Evolutionary conservation across 2,888 invertebrate species (phyloP).

Genomic region (Drosophila trichaetosa): DNA sequence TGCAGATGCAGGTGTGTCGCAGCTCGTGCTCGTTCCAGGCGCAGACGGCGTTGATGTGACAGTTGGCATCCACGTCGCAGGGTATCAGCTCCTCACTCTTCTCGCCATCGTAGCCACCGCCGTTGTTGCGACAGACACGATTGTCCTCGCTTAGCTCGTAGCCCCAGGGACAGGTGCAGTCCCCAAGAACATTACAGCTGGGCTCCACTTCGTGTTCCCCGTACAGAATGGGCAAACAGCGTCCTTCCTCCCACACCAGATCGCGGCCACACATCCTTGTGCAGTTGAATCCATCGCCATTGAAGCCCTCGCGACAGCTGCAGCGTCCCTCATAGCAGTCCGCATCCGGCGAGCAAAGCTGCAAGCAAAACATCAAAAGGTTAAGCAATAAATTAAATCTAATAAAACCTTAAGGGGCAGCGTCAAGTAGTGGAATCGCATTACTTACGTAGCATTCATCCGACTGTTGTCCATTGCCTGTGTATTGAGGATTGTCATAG

Average conservation of each 20-base stretch:
- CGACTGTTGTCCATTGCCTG: constrained; percentile 45
- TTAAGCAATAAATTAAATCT: not conserved
- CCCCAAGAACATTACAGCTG: constrained; percentile 82
- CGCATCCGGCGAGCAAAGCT: constrained; percentile 88
- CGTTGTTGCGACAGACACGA: constrained; percentile 64
- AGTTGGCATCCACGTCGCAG: constrained; percentile 91
- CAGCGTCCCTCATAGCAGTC: constrained; percentile 92
- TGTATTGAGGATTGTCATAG: constrained; percentile 36
- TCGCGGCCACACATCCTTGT: constrained; percentile 77
- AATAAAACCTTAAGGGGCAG: no score
- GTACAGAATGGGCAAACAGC: constrained; percentile 76
- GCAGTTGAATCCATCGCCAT: constrained; percentile 88
- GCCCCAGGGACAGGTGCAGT: constrained; percentile 86
- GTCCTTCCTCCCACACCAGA: constrained; percentile 81
- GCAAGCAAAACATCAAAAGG: not conserved
- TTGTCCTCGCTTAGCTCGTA: constrained; percentile 85
- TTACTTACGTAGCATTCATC: constrained; percentile 75
- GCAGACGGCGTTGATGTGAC: constrained; percentile 93
- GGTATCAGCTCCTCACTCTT: constrained; percentile 84
- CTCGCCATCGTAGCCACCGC: constrained; percentile 58
- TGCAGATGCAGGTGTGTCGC: constrained; percentile 90
- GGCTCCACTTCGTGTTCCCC: constrained; percentile 80
- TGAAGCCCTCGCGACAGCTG: constrained; percentile 88
- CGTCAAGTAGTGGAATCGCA: not conserved
- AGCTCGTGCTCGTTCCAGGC: constrained; percentile 86